Evolutionary conservation across 1,140 invertebrate genomes (phyloP).

Genomic region (Philopotamus ludificatus): DNA sequence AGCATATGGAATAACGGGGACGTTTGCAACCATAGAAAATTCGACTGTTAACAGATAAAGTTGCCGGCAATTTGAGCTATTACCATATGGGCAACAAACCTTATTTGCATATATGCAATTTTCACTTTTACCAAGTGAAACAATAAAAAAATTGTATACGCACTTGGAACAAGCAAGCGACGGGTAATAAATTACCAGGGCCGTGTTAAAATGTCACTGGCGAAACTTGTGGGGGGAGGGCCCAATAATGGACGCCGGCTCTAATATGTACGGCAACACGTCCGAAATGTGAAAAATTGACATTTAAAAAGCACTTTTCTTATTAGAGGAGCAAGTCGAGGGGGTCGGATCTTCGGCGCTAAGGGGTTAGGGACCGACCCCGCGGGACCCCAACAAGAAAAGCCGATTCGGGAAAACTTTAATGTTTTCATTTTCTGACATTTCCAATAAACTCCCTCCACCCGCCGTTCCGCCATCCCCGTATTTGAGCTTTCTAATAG

Average conservation of each 20-base stretch:
- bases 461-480: too few relatives aligned
- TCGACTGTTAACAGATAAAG: constrained; percentile 28
- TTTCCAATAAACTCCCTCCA: background rate
- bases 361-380: too few relatives aligned
- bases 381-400: background rate
- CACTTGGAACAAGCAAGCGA: constrained; percentile 31
- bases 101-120: constrained; percentile 1
- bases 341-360: background rate
- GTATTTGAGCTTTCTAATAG: too few relatives aligned
- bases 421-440: background rate
- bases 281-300: constrained; percentile 42
- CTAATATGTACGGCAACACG: constrained; percentile 27
- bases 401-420: background rate
- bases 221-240: constrained; percentile 32
- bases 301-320: constrained; percentile 41
- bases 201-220: constrained; percentile 41
- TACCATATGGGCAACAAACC: background rate
- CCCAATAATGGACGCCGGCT: constrained; percentile 19
- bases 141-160: constrained; percentile 28
- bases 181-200: constrained; percentile 38
- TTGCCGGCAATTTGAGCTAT: background rate
- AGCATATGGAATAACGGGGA: constrained; percentile 33
- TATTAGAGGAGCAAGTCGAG: constrained; percentile 18
- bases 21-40: constrained; percentile 32
- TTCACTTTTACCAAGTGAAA: constrained; percentile 5